phyloP scores from a whole-genome alignment of 2,888 invertebrate genomes.

The Tholera decimalis region DNA sequence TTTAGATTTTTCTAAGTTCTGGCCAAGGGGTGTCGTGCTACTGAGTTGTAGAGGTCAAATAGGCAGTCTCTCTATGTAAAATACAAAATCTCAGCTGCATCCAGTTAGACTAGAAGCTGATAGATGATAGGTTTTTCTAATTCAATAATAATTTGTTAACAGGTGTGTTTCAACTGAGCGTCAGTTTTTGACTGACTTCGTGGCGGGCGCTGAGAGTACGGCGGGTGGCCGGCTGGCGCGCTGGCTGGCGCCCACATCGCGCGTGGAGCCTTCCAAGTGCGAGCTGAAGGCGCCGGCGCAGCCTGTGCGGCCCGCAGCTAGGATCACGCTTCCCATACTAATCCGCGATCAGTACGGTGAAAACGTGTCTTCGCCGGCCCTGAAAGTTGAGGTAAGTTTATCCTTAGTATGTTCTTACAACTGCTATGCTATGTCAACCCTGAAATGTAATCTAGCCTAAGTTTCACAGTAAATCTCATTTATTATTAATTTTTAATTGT shows the following conservation, averaged over 20 bases:
- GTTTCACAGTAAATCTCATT: no score
- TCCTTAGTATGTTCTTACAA: not conserved
- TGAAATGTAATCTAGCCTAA: no score
- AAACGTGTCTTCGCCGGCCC: constrained; percentile 95
- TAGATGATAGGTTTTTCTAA: not conserved
- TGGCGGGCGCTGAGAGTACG: constrained; percentile 95
- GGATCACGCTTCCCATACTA: constrained; percentile 92
- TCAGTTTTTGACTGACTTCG: constrained; percentile 98
- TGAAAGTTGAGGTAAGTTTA: constrained; percentile 93
- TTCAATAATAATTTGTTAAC: constrained; percentile 70
- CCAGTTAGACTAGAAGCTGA: no score
- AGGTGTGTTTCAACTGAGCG: constrained; percentile 97
- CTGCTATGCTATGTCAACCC: no score
- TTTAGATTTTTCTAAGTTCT: not conserved
- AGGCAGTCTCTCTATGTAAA: no score
- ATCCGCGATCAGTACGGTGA: constrained; percentile 98
- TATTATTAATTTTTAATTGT: not conserved
- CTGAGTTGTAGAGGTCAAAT: no score
- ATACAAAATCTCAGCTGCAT: no score
- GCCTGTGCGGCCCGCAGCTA: constrained; percentile 92
- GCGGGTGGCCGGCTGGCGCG: constrained; percentile 98
- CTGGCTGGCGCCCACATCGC: constrained; percentile 98
- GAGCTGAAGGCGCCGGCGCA: constrained; percentile 95
- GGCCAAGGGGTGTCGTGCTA: no score
- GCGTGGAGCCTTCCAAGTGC: constrained; percentile 97